A percentile compares a stretch with the other conserved stretches of the same genome.
phyloP scores from a whole-genome alignment of 2,797 vertebrate species.

The Etheostoma perlongum region DNA sequence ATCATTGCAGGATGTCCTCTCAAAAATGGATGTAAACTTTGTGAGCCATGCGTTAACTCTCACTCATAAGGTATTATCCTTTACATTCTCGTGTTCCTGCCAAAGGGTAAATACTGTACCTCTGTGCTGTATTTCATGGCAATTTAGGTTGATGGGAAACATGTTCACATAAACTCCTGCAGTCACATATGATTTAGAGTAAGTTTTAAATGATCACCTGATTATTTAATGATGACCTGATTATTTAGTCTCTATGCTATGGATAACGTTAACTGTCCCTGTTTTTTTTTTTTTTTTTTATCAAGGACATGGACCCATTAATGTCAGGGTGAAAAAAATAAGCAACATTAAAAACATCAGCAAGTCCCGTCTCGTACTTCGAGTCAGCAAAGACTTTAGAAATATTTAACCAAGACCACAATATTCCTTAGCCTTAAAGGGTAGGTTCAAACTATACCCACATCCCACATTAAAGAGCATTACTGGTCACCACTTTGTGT shows the following conservation, averaged over 20 bases:
- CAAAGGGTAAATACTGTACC: slow-evolving; percentile 24
- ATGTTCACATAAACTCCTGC: slow-evolving; percentile 7
- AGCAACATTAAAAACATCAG: neutral
- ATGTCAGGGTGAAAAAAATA: neutral
- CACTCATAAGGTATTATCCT: slow-evolving; percentile 29
- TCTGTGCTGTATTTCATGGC: slow-evolving; percentile 17
- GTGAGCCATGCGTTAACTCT: slow-evolving; percentile 16
- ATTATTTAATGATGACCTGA: neutral
- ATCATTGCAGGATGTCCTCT: slow-evolving; percentile 62
- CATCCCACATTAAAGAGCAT: neutral
- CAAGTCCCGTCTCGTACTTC: neutral
- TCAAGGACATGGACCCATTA: neutral
- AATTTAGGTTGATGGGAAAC: slow-evolving; percentile 17
- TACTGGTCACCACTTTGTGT: neutral
- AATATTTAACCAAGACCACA: neutral
- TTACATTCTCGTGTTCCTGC: neutral
- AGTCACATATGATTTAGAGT: slow-evolving; percentile 6
- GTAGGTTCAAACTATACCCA: neutral
- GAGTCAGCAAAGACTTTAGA: neutral
- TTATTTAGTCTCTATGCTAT: neutral
- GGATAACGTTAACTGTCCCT: neutral
- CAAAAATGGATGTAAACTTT: slow-evolving; percentile 47
- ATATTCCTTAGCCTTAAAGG: neutral
- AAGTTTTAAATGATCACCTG: neutral
- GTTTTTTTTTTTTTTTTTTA: neutral